Conservation (phyloP, 37 sponge, comb jelly and placozoan species). For the Beroe forskalii region DNA sequence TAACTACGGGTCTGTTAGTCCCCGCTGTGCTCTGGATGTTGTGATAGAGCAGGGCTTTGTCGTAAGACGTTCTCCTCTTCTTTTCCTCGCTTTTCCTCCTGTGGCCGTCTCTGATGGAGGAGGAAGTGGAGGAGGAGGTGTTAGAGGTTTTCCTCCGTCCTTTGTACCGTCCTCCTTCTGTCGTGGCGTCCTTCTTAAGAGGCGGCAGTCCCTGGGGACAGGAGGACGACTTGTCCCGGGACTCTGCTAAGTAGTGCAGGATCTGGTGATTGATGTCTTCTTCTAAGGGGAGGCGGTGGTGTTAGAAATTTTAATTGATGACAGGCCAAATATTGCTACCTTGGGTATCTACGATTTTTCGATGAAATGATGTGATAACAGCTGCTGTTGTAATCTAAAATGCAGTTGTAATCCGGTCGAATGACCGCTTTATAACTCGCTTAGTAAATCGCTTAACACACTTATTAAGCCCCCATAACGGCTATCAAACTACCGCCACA, state of each 20-base stretch:
- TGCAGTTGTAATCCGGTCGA: too few relatives aligned
- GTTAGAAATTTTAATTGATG: too few relatives aligned
- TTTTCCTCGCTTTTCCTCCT: background rate
- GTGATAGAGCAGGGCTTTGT: slow-evolving; percentile 22
- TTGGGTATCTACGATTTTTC: too few relatives aligned
- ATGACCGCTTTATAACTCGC: too few relatives aligned
- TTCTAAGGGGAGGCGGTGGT: background rate
- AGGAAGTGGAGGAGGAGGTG: background rate
- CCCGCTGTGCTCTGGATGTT: background rate
- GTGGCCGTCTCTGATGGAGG: background rate
- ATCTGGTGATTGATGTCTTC: slow-evolving; percentile 3
- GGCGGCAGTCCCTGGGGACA: background rate
- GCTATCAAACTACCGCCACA: too few relatives aligned
- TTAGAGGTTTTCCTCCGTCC: background rate
- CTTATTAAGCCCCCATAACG: too few relatives aligned
- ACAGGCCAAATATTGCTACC: too few relatives aligned
- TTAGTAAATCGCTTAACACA: too few relatives aligned
- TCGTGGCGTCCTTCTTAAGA: background rate
- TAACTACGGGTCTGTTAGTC: background rate
- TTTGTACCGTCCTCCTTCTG: too few relatives aligned
- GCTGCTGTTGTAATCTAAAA: too few relatives aligned
- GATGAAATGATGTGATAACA: too few relatives aligned
- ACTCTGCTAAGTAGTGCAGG: background rate
- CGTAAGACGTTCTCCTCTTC: background rate
- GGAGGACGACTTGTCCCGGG: background rate